Evolutionary conservation across 2,888 invertebrate genomes (phyloP).

Genomic region (Galerucella nymphaeae): DNA sequence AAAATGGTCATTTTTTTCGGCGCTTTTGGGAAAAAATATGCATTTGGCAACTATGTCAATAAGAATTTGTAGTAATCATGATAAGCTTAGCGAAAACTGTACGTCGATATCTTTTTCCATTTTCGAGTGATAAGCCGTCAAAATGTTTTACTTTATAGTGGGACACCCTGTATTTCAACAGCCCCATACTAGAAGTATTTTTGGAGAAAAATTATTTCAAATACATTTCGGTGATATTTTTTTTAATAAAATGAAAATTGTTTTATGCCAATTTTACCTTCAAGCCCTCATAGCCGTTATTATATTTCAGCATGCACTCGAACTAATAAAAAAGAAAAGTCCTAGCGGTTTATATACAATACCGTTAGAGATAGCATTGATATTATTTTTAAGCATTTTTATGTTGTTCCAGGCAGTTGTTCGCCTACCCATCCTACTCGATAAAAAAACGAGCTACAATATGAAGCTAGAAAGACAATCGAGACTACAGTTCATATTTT

Average conservation of each 20-base stretch:
- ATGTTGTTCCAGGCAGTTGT: slow-evolving; percentile 11
- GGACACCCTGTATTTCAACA: too few species aligned
- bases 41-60: too few species aligned
- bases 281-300: neutral
- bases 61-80: too few species aligned
- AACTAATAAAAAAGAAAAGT: neutral
- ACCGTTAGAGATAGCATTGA: neutral
- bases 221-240: neutral
- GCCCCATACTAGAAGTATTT: too few species aligned
- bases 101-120: too few species aligned
- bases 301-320: neutral
- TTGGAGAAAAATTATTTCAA: too few species aligned
- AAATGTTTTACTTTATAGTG: too few species aligned
- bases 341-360: neutral
- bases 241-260: neutral
- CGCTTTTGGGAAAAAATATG: too few species aligned
- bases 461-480: slow-evolving; percentile 13
- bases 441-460: slow-evolving; percentile 10
- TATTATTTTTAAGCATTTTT: neutral
- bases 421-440: slow-evolving; percentile 8
- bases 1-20: too few species aligned
- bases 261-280: neutral
- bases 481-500: slow-evolving; percentile 14
- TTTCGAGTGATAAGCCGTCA: too few species aligned
- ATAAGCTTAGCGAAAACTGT: too few species aligned